Conservation (phyloP, 2,888 invertebrate genomes). For the Fragum sueziense region DNA sequence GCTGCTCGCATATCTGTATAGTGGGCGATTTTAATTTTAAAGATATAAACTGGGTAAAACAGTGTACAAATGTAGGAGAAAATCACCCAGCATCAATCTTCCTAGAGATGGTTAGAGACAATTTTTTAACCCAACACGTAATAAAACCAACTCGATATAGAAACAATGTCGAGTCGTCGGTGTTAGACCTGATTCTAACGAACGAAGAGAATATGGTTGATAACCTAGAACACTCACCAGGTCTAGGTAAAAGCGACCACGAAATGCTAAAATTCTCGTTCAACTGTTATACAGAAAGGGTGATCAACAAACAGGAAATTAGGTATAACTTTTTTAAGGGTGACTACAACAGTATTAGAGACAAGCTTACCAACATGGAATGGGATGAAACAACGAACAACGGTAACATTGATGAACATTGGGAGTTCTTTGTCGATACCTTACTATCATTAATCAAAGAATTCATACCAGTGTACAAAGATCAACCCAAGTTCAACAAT, state of each 20-base stretch:
- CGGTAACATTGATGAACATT: background rate
- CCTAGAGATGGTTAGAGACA: background rate
- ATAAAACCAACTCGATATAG: background rate
- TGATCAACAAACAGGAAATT: background rate
- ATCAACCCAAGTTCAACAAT: background rate
- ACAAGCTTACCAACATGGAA: background rate
- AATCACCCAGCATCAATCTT: background rate
- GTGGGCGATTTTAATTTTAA: constrained; percentile 18
- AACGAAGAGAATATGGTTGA: too few species aligned
- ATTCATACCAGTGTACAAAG: background rate
- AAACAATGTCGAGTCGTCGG: background rate
- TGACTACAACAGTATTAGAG: background rate
- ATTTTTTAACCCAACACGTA: constrained; percentile 2
- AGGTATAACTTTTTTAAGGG: constrained; percentile 1
- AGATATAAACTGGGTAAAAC: background rate
- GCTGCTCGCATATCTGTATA: background rate
- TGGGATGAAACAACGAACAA: background rate
- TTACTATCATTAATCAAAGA: background rate
- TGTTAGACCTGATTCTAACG: constrained; percentile 3
- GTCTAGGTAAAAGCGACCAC: constrained; percentile 17
- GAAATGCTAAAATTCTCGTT: background rate
- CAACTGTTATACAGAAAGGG: background rate
- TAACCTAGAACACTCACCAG: background rate
- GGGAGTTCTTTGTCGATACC: background rate
- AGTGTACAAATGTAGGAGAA: background rate